Conservation (phyloP, 2,888 invertebrate species). For the Philaethria dido region DNA sequence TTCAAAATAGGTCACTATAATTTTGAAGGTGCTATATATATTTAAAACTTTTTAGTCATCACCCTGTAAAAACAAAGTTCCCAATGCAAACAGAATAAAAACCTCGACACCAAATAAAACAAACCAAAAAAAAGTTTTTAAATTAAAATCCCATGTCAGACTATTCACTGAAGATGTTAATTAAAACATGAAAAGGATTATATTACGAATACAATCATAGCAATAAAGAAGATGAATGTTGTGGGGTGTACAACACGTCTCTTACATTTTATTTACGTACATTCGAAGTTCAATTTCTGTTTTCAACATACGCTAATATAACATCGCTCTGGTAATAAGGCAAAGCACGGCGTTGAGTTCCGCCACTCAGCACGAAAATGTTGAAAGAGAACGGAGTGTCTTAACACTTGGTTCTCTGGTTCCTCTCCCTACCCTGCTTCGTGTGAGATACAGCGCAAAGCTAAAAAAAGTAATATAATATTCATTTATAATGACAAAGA, state of each 20-base stretch:
- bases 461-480: no score
- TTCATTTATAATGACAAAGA: no score
- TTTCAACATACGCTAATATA: no score
- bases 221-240: conserved; percentile 1
- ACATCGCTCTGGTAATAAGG: no score
- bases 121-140: conserved; percentile 10
- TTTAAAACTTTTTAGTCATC: not conserved
- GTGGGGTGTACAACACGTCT: not conserved
- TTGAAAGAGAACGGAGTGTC: no score
- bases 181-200: conserved; percentile 25
- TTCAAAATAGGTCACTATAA: no score
- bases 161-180: conserved; percentile 18
- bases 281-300: not conserved
- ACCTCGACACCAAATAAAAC: not conserved
- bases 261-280: not conserved
- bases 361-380: no score
- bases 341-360: no score
- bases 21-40: no score
- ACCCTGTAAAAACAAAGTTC: conserved; percentile 10
- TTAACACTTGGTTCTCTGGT: no score
- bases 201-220: conserved; percentile 1
- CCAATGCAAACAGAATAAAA: conserved; percentile 4
- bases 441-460: no score
- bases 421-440: no score
- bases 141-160: conserved; percentile 16